Evolutionary conservation across 2,888 invertebrate genomes (phyloP).

Genomic region (Scaptomyza tumidula): DNA sequence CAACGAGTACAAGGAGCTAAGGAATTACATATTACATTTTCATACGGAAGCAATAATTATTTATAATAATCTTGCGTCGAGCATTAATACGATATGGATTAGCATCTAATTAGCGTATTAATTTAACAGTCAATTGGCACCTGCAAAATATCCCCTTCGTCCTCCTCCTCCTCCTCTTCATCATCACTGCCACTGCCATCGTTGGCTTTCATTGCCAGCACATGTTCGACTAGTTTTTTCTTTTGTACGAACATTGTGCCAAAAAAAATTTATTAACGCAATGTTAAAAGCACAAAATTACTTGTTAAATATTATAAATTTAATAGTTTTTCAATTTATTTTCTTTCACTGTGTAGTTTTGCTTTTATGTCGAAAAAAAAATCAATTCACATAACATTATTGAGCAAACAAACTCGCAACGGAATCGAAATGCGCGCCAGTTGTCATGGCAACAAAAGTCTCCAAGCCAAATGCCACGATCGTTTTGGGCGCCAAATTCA

Average conservation of each 20-base stretch:
- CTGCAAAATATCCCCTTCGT: constrained; percentile 84
- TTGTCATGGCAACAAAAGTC: constrained; percentile 30
- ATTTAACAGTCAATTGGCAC: constrained; percentile 60
- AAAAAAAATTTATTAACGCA: constrained; percentile 29
- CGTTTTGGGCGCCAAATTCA: constrained; percentile 21
- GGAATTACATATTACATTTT: constrained; percentile 51
- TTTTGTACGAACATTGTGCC: constrained; percentile 86
- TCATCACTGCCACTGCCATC: constrained; percentile 86
- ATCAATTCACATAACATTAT: constrained; percentile 40
- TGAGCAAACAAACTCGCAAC: constrained; percentile 56
- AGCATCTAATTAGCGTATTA: constrained; percentile 34
- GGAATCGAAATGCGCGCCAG: constrained; percentile 14
- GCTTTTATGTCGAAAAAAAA: constrained; percentile 23
- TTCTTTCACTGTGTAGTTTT: constrained; percentile 18
- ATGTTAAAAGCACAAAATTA: constrained; percentile 22
- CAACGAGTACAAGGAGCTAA: constrained; percentile 63
- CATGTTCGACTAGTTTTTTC: constrained; percentile 81
- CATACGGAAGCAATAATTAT: constrained; percentile 68
- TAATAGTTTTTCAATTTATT: constrained; percentile 44
- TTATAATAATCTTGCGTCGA: constrained; percentile 64
- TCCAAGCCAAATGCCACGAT: constrained; percentile 13
- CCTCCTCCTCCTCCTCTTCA: constrained; percentile 86
- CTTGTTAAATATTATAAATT: constrained; percentile 43
- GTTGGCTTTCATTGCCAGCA: constrained; percentile 82
- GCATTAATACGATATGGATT: constrained; percentile 38